Evolutionary conservation across 2,888 invertebrate species (phyloP).

Genomic region (Euplexia lucipara): DNA sequence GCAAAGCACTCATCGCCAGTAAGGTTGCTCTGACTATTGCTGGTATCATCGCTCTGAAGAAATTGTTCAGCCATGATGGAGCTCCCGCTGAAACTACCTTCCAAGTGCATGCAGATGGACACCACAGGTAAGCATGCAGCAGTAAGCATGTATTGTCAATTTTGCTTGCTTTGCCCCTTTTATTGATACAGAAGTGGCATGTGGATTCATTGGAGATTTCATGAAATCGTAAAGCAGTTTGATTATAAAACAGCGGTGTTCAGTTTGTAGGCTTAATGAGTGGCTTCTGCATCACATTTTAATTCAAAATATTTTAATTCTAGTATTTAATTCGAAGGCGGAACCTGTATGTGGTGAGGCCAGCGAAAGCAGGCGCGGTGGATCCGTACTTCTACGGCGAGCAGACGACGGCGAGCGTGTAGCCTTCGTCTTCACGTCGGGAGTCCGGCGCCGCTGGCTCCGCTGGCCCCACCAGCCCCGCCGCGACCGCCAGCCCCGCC

Average conservation of each 20-base stretch:
- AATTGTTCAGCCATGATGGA: constrained; percentile 93
- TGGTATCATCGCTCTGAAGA: constrained; percentile 93
- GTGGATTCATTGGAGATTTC: background rate
- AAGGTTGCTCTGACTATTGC: constrained; percentile 94
- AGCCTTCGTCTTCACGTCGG: constrained; percentile 65
- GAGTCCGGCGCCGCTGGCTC: constrained; percentile 35
- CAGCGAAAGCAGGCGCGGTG: constrained; percentile 88
- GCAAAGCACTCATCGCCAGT: constrained; percentile 93
- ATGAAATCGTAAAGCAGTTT: background rate
- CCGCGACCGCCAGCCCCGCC: constrained; percentile 33
- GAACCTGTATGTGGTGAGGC: constrained; percentile 92
- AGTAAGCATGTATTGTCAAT: background rate
- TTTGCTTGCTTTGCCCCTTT: constrained; percentile 17
- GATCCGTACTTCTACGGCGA: constrained; percentile 92
- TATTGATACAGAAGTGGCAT: background rate
- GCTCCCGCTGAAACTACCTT: constrained; percentile 92
- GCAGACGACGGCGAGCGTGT: constrained; percentile 80
- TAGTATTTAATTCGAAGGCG: constrained; percentile 92
- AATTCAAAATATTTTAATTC: constrained; percentile 83
- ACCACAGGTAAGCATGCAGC: constrained; percentile 91
- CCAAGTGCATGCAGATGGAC: constrained; percentile 93
- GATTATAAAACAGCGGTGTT: background rate
- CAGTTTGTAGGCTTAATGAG: background rate
- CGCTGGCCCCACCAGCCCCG: constrained; percentile 15
- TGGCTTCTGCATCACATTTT: constrained; percentile 46